These are phyloP conservation scores for Paradisaea rubra DNA, from an alignment of 2,113 vertebrate species.

Conservation along the genomic window DNA sequence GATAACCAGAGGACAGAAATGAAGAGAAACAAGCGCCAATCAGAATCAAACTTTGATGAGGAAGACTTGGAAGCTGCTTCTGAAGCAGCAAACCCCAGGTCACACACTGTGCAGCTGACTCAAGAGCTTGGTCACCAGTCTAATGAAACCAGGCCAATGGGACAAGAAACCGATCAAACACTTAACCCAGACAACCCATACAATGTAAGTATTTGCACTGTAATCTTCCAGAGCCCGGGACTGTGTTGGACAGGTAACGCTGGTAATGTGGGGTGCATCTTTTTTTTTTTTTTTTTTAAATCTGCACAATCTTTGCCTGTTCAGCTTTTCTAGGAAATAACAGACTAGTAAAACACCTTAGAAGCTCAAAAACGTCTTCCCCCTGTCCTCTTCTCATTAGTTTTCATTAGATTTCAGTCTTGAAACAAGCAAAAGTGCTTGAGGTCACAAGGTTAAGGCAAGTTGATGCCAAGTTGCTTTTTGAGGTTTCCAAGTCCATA, in stretches of 20 bases:
- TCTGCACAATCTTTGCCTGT: not conserved
- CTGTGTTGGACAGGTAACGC: not conserved
- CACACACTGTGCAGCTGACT: not conserved
- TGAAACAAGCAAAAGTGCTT: not conserved
- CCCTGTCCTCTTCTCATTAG: not conserved
- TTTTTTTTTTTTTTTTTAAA: not conserved
- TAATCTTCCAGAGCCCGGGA: not conserved
- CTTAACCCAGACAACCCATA: constrained; percentile 93
- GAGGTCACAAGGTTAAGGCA: not conserved
- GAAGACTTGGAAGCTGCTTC: constrained; percentile 39
- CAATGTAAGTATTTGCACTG: constrained; percentile 74
- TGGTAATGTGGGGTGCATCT: too few relatives aligned
- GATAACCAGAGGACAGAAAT: constrained; percentile 79
- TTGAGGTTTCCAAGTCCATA: not conserved
- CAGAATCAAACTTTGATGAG: constrained; percentile 41
- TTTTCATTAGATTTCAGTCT: not conserved
- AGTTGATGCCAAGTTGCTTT: not conserved
- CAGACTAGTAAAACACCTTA: not conserved
- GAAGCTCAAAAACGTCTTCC: not conserved
- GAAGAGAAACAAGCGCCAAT: constrained; percentile 69
- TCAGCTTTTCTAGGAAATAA: not conserved
- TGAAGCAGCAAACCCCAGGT: constrained; percentile 59
- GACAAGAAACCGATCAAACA: constrained; percentile 63
- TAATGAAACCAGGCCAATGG: constrained; percentile 59
- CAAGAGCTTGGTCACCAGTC: constrained; percentile 32